These are phyloP conservation scores for Danio jaintianensis DNA, from an alignment of 2,797 vertebrate species.

Conservation along the genomic window DNA sequence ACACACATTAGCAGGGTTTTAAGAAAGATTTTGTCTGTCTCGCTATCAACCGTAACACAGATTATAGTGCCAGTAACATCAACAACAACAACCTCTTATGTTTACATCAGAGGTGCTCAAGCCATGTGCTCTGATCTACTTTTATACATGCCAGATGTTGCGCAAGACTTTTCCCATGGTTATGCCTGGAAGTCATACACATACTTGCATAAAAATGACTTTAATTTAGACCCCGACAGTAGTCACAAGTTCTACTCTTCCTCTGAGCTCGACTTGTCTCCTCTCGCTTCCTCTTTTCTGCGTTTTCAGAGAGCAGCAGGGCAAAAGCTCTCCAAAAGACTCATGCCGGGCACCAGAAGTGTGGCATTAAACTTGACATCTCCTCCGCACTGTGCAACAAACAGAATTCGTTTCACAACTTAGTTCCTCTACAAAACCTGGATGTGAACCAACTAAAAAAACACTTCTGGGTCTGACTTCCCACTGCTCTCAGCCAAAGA, in stretches of 20 bases:
- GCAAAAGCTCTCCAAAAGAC: constrained; percentile 18
- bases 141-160: constrained; percentile 9
- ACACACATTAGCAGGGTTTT: constrained; percentile 68
- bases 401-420: constrained; percentile 45
- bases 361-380: constrained; percentile 29
- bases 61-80: not conserved
- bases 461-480: constrained; percentile 1
- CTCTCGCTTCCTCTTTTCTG: constrained; percentile 37
- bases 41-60: constrained; percentile 15
- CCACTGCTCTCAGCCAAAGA: constrained; percentile 23
- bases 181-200: constrained; percentile 65
- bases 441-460: constrained; percentile 25
- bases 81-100: constrained; percentile 10
- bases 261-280: constrained; percentile 16
- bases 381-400: constrained; percentile 22
- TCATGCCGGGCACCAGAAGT: constrained; percentile 32
- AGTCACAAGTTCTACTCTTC: constrained; percentile 70
- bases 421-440: constrained; percentile 44
- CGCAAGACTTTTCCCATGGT: not conserved
- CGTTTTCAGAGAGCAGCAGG: constrained; percentile 41
- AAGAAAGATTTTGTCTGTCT: constrained; percentile 32
- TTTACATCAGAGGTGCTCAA: not conserved
- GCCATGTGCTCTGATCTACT: constrained; percentile 17
- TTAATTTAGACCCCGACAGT: constrained; percentile 49
- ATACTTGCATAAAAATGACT: constrained; percentile 30